Evolutionary conservation across 2,797 vertebrate genomes (phyloP), one percentile per base, ranked within the genome.

Genomic region (Cossypha heuglini): DNA sequence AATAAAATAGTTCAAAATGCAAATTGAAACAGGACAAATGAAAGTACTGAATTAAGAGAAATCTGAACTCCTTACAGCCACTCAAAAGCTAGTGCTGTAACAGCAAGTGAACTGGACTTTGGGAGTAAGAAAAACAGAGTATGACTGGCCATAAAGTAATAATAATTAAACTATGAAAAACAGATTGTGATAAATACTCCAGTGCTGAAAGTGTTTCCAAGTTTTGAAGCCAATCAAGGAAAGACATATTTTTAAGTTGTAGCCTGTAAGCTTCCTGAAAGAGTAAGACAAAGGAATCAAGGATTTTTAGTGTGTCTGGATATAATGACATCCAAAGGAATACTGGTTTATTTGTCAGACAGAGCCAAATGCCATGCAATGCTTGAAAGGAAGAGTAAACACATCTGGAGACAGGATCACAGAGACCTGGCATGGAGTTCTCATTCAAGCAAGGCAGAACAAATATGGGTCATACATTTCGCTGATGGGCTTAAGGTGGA

Each of bases 41-140:
- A 84, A 88, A 95, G 52, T 54, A 77, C 8, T 49, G 26, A 94
- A 92, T 88, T 69, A 62, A 84, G 80, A 76, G 55, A 94, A 93
- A 78, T 52, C 21, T 69, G 74, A 82, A 69, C 11, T 48, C 5
- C n/a, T 58, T 87, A 45, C 10, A 86, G 46, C n/a, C 16, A 75
- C 40, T 16, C 31, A 63, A 69, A 69, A 9, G 2, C 24, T 52
- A 46, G 26, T 37, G 10, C 13, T 72, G 4, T 57, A 61, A 61
- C 5, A 86, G 16, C 16, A 75, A 45, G 19, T 9, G 21, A 68
- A 33, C 22, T 2, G 7, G 33, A 13, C 8, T 71, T 43, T 49
- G 26, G 5, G 31, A 42, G 13, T 28, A 55, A 84, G 40, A 76
- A 64, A 91, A 88, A 16, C 2, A n/a, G 51, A 48, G 1, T 25